Conservation (phyloP, 2,888 invertebrate genomes). For the Eupithecia subumbrata region DNA sequence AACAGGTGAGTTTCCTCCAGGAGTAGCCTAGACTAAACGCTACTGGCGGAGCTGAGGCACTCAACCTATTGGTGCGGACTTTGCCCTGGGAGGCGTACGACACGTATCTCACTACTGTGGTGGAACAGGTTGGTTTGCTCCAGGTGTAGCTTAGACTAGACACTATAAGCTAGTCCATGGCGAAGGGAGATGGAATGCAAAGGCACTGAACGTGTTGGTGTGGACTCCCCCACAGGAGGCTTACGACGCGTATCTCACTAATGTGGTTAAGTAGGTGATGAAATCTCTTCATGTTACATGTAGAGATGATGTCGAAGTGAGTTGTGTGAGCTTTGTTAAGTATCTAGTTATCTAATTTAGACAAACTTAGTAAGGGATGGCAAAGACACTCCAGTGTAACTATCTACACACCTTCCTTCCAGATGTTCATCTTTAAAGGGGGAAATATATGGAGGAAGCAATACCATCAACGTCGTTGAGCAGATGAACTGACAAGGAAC, state of each 20-base stretch:
- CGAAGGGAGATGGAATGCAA: constrained; percentile 62
- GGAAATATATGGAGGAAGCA: too few species aligned
- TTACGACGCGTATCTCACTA: constrained; percentile 91
- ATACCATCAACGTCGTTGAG: background rate
- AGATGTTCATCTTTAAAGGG: too few species aligned
- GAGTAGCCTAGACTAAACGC: background rate
- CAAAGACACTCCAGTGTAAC: too few species aligned
- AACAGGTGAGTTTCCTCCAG: too few species aligned
- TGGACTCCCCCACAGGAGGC: constrained; percentile 89
- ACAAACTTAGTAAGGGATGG: too few species aligned
- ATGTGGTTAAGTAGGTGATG: constrained; percentile 88
- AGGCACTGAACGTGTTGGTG: constrained; percentile 87
- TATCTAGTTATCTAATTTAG: too few species aligned
- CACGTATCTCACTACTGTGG: constrained; percentile 90
- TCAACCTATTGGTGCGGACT: constrained; percentile 87
- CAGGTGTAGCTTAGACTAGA: background rate
- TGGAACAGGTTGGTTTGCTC: constrained; percentile 85
- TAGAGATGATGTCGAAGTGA: too few species aligned
- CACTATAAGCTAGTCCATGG: background rate
- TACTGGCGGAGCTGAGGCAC: constrained; percentile 74
- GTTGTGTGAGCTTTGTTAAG: too few species aligned
- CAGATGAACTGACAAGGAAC: background rate
- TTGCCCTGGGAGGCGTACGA: too few species aligned
- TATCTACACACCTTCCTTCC: too few species aligned
- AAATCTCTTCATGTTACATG: too few species aligned